Base-by-base conservation (phyloP, 2,888 invertebrate species). In the Polydrusus tereticollis region DNA sequence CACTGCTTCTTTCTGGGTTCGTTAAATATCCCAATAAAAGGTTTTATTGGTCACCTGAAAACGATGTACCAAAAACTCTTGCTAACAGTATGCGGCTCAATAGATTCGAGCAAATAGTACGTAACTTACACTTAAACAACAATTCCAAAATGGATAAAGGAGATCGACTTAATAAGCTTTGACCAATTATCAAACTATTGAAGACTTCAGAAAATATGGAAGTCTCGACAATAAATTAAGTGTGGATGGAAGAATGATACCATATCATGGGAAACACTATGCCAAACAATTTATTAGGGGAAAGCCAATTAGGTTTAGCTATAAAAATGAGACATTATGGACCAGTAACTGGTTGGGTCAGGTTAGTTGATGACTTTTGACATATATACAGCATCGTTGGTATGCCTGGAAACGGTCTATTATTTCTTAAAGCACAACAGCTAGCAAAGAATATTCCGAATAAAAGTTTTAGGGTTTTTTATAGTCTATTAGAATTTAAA, bases 271-370 rank as follows among this genome's bases (percentile, higher is more conserved):
- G 0, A 75, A 71, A 41, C 78, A 78, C 50, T 75, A 73, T 52
- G 75, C 74, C 5, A 78, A 78, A 64, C 76, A 77, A 55, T 78
- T 55, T 69, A 78, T 78, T 23, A 75, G 62, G 60, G 77, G 74
- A 0, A 78, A 79, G 41, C 77, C 79, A 10, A 77, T 78, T 20
- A 55, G 78, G 38, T 78, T 78, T 68, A 77, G 78, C 10, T 78
- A n/a, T 57, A 79, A 79, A 68, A 77, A 75, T 57, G 79, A 77
- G 78, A 74, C 76, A 5, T 20, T 78, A 18, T 77, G 77, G 50
- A 74, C 71, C 12, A 75, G 64, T 59, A 73, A 52, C 58, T 77
- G 76, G 10, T 80, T 75, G 65, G 69, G 75, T 73, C 14, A 76
- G 3, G 38, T 63, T 62, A 77, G 78, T 52, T n/a, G n/a, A n/a